Base-by-base conservation (phyloP, 2,888 invertebrate species). In the Oscheius sp. region DNA sequence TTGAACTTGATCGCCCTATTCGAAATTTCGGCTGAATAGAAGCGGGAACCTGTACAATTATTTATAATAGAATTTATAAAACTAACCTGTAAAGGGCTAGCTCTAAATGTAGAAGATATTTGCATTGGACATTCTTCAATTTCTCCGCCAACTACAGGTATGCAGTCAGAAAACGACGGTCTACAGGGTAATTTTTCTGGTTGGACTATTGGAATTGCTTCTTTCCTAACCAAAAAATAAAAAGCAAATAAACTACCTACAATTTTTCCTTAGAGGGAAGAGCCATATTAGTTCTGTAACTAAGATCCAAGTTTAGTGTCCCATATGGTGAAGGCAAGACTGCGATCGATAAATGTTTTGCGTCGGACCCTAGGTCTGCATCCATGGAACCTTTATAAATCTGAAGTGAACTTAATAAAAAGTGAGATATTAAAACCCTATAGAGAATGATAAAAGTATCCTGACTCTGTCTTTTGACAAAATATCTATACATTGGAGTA, bases 381-480 rank as follows among this genome's bases (percentile, higher is more conserved):
- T 33, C 33, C 33, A 36, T 62, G 1, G 47, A 24, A 17, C 50
- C 50, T 30, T 62, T 50, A 17, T 47, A 62, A n/a, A 62, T 62
- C 62, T 62, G 28, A 62, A 36, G 8, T 38, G 9, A 14, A 28
- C 20, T 47, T 26, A 6, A 1, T n/a, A n/a, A 14, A n/a, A 9
- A 17, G 22, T 22, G 14, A 22, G 17, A 20, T 4, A 28, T 33
- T 28, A 54, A 32, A 50, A 74, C 72, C 62, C 71, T 61, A 38
- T 74, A 74, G 6, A 67, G 44, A n/a, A 74, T 70, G 4, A 74
- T 70, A 51, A 63, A 74, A 8, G 74, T 72, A 14, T 74, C 72
- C 8, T 68, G 64, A 36, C 72, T 45, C 41, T 74, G 74, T 50
- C 70, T 72, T 59, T 67, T 72, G 17, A 74, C 72, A 56, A 73